phyloP scores from a whole-genome alignment of 2,113 vertebrate genomes.

The Oceanodroma tethys region DNA sequence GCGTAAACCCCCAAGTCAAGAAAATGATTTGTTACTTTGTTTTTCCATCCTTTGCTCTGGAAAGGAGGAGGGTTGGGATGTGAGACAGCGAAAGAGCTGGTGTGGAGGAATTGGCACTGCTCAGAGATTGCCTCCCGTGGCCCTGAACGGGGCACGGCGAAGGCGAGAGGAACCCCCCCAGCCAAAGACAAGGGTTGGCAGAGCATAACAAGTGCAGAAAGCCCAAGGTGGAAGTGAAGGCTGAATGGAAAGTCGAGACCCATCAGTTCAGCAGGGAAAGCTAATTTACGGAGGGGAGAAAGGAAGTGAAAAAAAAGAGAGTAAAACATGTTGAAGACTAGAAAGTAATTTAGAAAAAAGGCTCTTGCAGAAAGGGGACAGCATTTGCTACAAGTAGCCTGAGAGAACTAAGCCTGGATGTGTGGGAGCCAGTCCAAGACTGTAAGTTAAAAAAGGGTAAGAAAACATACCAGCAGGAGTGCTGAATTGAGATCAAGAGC shows the following conservation, averaged over 20 bases:
- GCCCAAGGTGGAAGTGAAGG: not conserved
- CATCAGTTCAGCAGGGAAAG: not conserved
- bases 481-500: slow-evolving; percentile 52
- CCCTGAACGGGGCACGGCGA: fast-evolving
- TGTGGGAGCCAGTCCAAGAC: slow-evolving; percentile 33
- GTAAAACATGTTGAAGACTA: not conserved
- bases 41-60: not conserved
- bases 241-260: not conserved
- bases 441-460: slow-evolving; percentile 38
- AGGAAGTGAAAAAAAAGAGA: not conserved
- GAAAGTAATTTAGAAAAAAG: not conserved
- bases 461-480: slow-evolving; percentile 53
- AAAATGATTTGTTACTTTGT: not conserved
- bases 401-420: not conserved
- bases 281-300: not conserved
- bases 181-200: not conserved
- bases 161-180: not conserved
- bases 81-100: not conserved
- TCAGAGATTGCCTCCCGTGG: not conserved
- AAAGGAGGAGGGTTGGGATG: not conserved
- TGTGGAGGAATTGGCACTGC: not conserved
- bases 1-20: not conserved
- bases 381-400: not conserved
- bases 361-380: not conserved
- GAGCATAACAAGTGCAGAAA: not conserved